A percentile compares a stretch with the other conserved stretches of the same genome.
Evolutionary conservation across 2,113 vertebrate species (phyloP).

Genomic region (Tenebrosternarchus preto): DNA sequence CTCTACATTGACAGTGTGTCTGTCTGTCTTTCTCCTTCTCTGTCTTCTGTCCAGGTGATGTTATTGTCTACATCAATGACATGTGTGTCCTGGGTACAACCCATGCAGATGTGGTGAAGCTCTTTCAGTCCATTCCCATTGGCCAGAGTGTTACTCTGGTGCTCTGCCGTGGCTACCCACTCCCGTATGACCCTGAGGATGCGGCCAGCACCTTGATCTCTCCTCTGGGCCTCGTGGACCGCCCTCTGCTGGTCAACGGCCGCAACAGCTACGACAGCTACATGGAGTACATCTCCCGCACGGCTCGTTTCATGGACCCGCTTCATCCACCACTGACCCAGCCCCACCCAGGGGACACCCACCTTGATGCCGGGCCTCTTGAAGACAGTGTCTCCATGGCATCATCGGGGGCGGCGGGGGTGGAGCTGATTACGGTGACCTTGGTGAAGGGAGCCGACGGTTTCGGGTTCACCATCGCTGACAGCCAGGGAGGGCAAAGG

Average conservation of each 20-base stretch:
- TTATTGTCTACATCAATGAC: conserved; percentile 98
- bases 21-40: neutral
- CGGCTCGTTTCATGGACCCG: conserved; percentile 87
- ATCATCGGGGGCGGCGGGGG: conserved; percentile 90
- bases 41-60: conserved; percentile 82
- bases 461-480: conserved; percentile 97
- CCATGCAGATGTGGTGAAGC: conserved; percentile 97
- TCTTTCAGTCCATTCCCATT: conserved; percentile 97
- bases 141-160: conserved; percentile 96
- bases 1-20: neutral
- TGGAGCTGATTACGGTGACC: conserved; percentile 93
- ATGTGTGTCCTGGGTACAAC: conserved; percentile 97
- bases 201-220: conserved; percentile 84
- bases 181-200: conserved; percentile 96
- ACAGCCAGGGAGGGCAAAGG: conserved; percentile 91
- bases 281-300: conserved; percentile 96
- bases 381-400: conserved; percentile 96
- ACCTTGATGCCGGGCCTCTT: conserved; percentile 84
- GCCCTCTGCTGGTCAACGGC: conserved; percentile 91
- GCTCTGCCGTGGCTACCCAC: conserved; percentile 93
- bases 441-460: conserved; percentile 97
- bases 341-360: conserved; percentile 88
- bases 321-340: conserved; percentile 70
- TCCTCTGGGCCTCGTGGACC: conserved; percentile 92
- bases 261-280: conserved; percentile 94